phyloP scores from a whole-genome alignment of 2,888 invertebrate species.

The Podotricha telesiphe region DNA sequence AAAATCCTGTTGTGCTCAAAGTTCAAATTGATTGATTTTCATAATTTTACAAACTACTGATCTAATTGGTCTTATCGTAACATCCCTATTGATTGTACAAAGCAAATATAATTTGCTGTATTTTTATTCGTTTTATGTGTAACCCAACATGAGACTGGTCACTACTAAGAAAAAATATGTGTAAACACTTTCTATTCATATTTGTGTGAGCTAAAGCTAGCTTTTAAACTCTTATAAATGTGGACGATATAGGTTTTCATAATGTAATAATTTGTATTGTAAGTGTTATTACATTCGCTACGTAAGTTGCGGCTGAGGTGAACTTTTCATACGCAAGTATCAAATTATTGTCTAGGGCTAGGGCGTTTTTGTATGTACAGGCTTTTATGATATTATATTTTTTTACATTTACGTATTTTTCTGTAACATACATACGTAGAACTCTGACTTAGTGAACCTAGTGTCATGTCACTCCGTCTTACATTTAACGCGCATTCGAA shows the following conservation, averaged over 20 bases:
- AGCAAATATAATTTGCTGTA: background rate
- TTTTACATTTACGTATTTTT: too few species aligned
- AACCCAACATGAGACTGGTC: background rate
- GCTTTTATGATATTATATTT: too few species aligned
- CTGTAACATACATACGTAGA: too few species aligned
- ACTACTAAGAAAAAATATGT: background rate
- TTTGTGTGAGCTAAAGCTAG: background rate
- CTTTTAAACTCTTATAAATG: background rate
- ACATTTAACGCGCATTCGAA: too few species aligned
- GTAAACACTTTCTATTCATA: constrained; percentile 3
- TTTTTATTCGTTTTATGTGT: background rate
- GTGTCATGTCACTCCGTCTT: too few species aligned
- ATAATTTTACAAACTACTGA: background rate
- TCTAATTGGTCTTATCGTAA: background rate
- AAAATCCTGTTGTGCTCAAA: too few species aligned
- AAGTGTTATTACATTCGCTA: background rate
- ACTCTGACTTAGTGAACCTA: too few species aligned
- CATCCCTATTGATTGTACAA: background rate
- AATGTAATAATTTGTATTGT: background rate
- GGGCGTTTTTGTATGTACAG: background rate
- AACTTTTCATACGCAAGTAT: background rate
- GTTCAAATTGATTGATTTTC: too few species aligned
- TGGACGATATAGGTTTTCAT: background rate
- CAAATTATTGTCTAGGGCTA: background rate
- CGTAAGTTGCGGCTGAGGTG: background rate